These are phyloP conservation scores for Brachyistius frenatus DNA, from an alignment of 2,113 vertebrate genomes.

Conservation along the genomic window DNA sequence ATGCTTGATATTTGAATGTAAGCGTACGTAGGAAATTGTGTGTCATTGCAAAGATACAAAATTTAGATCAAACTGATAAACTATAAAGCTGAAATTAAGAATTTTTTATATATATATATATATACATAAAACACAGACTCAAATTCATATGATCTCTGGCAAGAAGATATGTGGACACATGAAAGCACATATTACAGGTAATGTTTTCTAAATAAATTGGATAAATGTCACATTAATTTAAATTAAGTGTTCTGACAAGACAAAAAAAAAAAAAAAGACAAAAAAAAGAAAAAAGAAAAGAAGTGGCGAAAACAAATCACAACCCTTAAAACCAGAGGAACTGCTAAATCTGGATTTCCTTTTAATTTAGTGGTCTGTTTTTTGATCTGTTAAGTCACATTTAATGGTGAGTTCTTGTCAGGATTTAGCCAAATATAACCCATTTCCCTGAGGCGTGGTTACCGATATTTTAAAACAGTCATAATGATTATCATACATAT, in stretches of 20 bases:
- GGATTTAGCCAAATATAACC: background rate
- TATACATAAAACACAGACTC: background rate
- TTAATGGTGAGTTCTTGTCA: background rate
- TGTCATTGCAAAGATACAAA: background rate
- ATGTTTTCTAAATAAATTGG: background rate
- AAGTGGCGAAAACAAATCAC: background rate
- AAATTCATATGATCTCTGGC: background rate
- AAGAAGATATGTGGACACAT: background rate
- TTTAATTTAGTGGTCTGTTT: background rate
- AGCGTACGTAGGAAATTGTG: background rate
- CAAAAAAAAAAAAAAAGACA: too few species aligned
- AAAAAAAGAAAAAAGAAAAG: slow-evolving; percentile 2
- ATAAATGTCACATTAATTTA: background rate
- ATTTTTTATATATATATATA: too few species aligned
- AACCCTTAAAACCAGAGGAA: background rate
- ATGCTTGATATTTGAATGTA: too few species aligned
- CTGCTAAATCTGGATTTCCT: background rate
- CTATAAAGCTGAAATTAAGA: background rate
- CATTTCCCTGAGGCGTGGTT: slow-evolving; percentile 5
- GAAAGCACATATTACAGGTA: background rate
- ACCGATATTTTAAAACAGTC: background rate
- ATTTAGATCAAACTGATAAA: background rate
- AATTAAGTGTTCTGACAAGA: background rate
- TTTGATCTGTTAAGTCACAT: background rate
- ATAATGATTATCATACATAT: background rate